Percentiles rank a stretch among this genome's conserved stretches.
phyloP scores from a whole-genome alignment of 2,113 vertebrate species.

The Ictalurus punctatus region DNA sequence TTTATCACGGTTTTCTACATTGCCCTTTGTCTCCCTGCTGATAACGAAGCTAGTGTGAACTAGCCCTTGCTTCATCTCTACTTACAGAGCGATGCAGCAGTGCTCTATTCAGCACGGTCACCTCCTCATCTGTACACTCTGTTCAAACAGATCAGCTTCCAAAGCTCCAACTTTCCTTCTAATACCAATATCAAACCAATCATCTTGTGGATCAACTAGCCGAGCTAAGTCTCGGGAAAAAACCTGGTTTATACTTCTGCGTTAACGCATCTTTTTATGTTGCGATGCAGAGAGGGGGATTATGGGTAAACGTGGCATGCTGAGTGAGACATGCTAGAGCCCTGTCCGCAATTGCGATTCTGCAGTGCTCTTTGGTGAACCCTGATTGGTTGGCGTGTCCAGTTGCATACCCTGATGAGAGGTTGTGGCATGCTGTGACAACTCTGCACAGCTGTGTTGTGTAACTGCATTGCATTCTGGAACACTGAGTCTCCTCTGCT shows the following conservation, averaged over 20 bases:
- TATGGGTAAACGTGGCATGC: neutral
- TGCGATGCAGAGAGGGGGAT: neutral
- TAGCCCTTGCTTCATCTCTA: neutral
- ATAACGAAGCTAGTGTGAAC: neutral
- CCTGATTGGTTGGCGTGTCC: neutral
- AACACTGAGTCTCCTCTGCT: neutral
- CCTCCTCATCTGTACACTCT: neutral
- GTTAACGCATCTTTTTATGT: neutral
- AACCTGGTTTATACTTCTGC: neutral
- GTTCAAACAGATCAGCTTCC: neutral
- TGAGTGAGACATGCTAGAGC: neutral
- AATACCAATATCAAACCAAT: too few relatives aligned
- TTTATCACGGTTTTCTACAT: neutral
- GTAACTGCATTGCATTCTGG: neutral
- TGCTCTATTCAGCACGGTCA: neutral
- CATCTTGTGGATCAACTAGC: neutral
- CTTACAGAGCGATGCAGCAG: neutral
- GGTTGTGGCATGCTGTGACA: neutral
- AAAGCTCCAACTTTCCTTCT: neutral
- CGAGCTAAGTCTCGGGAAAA: neutral
- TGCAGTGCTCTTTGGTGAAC: neutral
- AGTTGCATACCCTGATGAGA: neutral
- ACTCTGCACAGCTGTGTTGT: too few relatives aligned
- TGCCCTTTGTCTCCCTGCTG: neutral
- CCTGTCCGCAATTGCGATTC: neutral